These are phyloP conservation scores for Coptotermes formosanus DNA, from an alignment of 1,140 invertebrate species.

Conservation along the genomic window DNA sequence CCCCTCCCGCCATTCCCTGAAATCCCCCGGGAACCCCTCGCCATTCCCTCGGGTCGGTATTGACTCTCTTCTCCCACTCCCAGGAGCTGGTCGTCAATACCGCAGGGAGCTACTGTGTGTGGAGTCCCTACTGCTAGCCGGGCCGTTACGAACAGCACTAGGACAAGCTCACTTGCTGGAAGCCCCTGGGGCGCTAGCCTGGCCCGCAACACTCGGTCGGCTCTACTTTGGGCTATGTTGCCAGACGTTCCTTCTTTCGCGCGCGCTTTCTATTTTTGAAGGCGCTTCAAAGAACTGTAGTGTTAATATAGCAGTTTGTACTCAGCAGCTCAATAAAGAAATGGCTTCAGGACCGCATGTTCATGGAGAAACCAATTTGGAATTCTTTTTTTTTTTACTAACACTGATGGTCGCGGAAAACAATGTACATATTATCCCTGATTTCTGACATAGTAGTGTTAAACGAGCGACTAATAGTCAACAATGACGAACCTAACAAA, in stretches of 20 bases:
- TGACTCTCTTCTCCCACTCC: constrained; percentile 47
- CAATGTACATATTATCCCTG: too few species aligned
- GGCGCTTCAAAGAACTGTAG: neutral
- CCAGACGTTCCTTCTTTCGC: neutral
- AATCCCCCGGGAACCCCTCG: constrained; percentile 27
- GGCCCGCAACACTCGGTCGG: constrained; percentile 5
- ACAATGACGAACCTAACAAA: too few species aligned
- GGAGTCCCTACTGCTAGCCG: constrained; percentile 22
- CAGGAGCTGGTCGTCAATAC: constrained; percentile 45
- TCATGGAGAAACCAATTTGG: too few species aligned
- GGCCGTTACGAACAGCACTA: constrained; percentile 37
- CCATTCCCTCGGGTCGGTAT: constrained; percentile 47
- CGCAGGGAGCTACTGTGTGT: constrained; percentile 43
- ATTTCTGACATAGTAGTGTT: too few species aligned
- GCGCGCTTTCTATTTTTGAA: neutral
- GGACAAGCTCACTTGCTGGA: constrained; percentile 23
- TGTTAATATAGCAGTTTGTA: neutral
- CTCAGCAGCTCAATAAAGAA: too few species aligned
- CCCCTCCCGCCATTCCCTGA: neutral
- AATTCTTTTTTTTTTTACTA: too few species aligned
- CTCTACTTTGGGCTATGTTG: neutral
- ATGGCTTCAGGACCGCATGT: too few species aligned
- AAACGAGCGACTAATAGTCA: too few species aligned
- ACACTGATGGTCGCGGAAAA: too few species aligned
- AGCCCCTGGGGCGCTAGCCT: neutral